Evolutionary conservation across 2,888 invertebrate genomes (phyloP), one percentile per base, ranked within the genome.

Genomic region (Cantharis rufa): DNA sequence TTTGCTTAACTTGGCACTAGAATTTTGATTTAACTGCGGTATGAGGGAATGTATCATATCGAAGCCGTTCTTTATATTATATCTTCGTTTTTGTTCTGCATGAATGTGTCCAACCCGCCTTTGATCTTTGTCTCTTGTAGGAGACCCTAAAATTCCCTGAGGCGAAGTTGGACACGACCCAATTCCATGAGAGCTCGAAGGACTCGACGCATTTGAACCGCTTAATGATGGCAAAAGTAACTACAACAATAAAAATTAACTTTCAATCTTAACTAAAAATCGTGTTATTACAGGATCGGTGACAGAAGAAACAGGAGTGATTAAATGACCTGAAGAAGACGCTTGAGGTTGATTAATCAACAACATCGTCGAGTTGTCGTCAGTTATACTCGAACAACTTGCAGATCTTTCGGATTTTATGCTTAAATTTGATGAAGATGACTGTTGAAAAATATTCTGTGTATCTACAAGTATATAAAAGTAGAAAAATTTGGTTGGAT

Each of bases 31-130:
- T 76, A 98, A 91, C 82, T 97, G 95, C 24, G 98, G 98, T 86
- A 98, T 97, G 77, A 98, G 91, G 78, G 94, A 93, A 88, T 98
- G 96, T 80, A 98, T 91, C 88, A 95, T 94, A 88, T 98, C 98
- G 88, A 98, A 98, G 62, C 98, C 98, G 87, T 95, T 96, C 89
- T 98, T 98, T 84, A 98, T 98, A 88, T 98, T 98, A 87, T 95
- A 97, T 72, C 98, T 91, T 48, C 98, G 91, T 88, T 98, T 98
- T 89, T 98, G 98, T 86, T 98, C 98, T 0, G 98, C 97, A 88
- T 97, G 97, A 83, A 97, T 94, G 88, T 98, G 98, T 13, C 96
- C 96, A 79, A 94, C 95, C 73, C 97, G 92, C 66, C 95, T 90
- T 83, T 95, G 93, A 86, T 95, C 93, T 82, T 91, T 85, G 81